Evolutionary conservation across 2,113 vertebrate genomes (phyloP).

Genomic region (Ammospiza caudacuta): DNA sequence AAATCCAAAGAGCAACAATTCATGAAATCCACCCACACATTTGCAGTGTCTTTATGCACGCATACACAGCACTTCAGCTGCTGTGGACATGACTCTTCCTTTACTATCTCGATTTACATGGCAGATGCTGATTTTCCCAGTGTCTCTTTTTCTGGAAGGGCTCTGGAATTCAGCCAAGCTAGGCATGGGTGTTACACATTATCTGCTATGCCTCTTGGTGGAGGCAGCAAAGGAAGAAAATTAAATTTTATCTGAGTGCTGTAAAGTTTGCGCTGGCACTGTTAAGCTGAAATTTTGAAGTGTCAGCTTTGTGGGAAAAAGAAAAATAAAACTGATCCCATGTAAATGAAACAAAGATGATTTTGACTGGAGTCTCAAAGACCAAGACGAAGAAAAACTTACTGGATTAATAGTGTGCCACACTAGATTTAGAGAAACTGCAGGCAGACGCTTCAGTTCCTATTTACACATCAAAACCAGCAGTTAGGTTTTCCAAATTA

Average conservation of each 20-base stretch:
- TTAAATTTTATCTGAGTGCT: background rate
- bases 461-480: background rate
- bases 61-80: background rate
- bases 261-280: background rate
- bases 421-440: background rate
- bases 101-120: background rate
- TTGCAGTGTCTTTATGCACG: background rate
- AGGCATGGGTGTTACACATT: background rate
- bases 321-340: background rate
- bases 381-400: background rate
- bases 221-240: background rate
- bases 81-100: background rate
- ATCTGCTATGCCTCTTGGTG: background rate
- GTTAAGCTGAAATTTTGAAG: background rate
- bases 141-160: background rate
- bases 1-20: background rate
- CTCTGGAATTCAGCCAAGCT: conserved; percentile 2
- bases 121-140: background rate
- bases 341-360: background rate
- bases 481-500: background rate
- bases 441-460: background rate
- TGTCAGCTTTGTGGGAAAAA: background rate
- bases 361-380: background rate
- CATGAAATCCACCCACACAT: background rate
- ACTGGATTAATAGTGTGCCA: background rate